Evolutionary conservation across 2,113 vertebrate species (phyloP).

Genomic region (Cololabis saira): DNA sequence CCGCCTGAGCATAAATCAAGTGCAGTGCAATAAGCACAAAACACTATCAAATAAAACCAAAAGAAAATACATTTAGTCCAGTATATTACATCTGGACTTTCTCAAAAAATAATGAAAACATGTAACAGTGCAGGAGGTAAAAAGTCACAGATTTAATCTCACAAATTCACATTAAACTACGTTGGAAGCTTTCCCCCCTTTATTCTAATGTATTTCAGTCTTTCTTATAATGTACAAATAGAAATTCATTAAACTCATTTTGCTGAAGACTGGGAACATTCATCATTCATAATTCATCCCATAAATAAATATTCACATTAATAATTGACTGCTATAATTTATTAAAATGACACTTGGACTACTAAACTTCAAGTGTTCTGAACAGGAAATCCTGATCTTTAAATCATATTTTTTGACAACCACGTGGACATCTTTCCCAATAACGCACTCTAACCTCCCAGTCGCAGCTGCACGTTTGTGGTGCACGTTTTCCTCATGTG

Average conservation of each 20-base stretch:
- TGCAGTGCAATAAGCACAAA: not conserved
- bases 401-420: conserved; percentile 6
- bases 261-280: not conserved
- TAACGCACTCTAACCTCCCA: not conserved
- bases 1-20: conserved; percentile 18
- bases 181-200: too few relatives aligned
- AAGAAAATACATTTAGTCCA: too few relatives aligned
- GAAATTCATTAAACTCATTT: not conserved
- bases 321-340: conserved; percentile 25
- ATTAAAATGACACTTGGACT: conserved; percentile 22
- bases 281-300: conserved; percentile 5
- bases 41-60: too few relatives aligned
- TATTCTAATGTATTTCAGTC: too few relatives aligned
- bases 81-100: too few relatives aligned
- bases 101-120: too few relatives aligned
- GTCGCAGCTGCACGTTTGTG: conserved; percentile 29
- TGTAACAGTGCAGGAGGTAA: too few relatives aligned
- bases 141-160: too few relatives aligned
- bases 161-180: too few relatives aligned
- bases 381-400: conserved; percentile 24
- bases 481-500: conserved; percentile 1
- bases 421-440: not conserved
- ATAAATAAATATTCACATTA: not conserved
- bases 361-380: conserved; percentile 28
- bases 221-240: too few relatives aligned